phyloP scores from a whole-genome alignment of 2,113 vertebrate species.

The Tragulus kanchil region DNA sequence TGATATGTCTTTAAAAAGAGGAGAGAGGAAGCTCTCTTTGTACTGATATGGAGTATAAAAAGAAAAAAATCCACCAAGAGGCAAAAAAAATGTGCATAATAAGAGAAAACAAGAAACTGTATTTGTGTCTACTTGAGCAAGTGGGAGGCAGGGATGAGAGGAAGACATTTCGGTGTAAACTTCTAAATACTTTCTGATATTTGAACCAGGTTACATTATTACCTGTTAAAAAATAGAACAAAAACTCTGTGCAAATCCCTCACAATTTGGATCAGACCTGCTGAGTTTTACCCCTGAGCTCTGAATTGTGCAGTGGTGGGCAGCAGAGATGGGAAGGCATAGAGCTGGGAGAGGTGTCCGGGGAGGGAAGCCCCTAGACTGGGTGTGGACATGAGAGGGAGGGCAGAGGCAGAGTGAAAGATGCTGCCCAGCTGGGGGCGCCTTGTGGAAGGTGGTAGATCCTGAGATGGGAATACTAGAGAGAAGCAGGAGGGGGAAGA shows the following conservation, averaged over 20 bases:
- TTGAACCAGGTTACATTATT: neutral
- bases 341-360: neutral
- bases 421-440: neutral
- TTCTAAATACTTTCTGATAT: neutral
- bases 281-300: neutral
- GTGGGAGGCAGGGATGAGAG: neutral
- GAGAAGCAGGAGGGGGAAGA: neutral
- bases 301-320: neutral
- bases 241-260: neutral
- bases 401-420: neutral
- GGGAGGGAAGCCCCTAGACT: neutral
- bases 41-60: neutral
- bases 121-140: constrained; percentile 45
- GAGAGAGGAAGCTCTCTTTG: neutral
- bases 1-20: neutral
- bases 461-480: neutral
- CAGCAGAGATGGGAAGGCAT: neutral
- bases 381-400: neutral
- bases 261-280: neutral
- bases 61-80: neutral
- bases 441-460: neutral
- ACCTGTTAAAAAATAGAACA: constrained; percentile 28
- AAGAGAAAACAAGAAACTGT: neutral
- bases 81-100: neutral
- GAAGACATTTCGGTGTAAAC: neutral